Percentiles rank a stretch among this genome's conserved stretches.
These are phyloP conservation scores for Myxocyprinus asiaticus DNA, from an alignment of 2,113 vertebrate genomes.

Conservation along the genomic window DNA sequence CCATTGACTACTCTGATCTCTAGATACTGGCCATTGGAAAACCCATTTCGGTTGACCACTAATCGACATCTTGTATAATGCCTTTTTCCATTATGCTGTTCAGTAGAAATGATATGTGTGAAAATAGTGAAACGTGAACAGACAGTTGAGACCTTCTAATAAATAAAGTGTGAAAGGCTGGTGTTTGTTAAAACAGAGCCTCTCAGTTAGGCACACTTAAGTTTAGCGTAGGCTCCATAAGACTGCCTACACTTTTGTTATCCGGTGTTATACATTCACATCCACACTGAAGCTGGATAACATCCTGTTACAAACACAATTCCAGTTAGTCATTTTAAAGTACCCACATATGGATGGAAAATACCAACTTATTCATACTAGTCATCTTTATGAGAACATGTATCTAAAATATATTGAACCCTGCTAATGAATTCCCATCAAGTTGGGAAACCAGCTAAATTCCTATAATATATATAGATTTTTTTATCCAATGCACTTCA, in stretches of 20 bases:
- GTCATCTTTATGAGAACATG: too few relatives aligned
- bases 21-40: too few relatives aligned
- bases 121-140: too few relatives aligned
- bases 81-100: too few relatives aligned
- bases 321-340: slow-evolving; percentile 3
- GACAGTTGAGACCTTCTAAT: too few relatives aligned
- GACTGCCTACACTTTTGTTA: background rate
- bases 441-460: background rate
- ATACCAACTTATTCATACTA: background rate
- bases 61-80: too few relatives aligned
- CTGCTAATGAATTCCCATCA: background rate
- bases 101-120: too few relatives aligned
- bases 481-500: background rate
- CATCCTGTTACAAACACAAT: background rate
- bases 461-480: too few relatives aligned
- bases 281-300: background rate
- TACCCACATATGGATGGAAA: too few relatives aligned
- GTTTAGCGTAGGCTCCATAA: background rate
- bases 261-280: background rate
- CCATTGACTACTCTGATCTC: too few relatives aligned
- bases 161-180: background rate
- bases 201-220: background rate
- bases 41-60: too few relatives aligned
- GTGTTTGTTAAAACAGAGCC: background rate
- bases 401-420: background rate